Evolutionary conservation across 2,113 vertebrate species (phyloP), one percentile per base, ranked within the genome.

Genomic region (Chaetodon trifascialis): DNA sequence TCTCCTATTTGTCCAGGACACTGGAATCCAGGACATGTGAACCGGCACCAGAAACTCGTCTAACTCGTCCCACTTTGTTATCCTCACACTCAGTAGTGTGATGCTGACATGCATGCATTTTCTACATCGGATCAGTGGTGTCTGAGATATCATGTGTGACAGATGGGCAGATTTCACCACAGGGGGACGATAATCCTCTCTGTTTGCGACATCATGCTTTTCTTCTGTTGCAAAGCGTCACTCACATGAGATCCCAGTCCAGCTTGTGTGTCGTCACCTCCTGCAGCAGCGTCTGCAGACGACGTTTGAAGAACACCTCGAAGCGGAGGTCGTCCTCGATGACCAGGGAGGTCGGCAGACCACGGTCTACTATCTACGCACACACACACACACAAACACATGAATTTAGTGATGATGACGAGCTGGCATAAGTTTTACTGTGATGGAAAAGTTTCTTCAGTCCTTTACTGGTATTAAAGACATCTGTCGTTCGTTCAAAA

Each of bases 191-290:
- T 84, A 83, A 92, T 88, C 83, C 86, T 77, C 68, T 85, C 68
- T 76, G 81, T 88, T 88, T 85, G 73, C 81, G 23, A 73, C 78
- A 54, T 44, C 4, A 9, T 34, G 52, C 47, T 82, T 70, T 73
- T 0, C 52, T 46, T 59, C 51, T 40, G 42, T 36, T 68, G 23
- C 64, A 38, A 64, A 62, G 65, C 71, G n/a, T 71, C 19, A 88
- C 97, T 96, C 80, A 97, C 97, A 97, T 98, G 55, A 98, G 96
- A 88, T 98, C 97, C 97, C 97, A 98, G 83, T 97, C 90, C 82
- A 98, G 86, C 10, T 86, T 84, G 5, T 95, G 94, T 0, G 77
- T 92, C 23, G 96, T 94, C 83, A 97, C 92, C 51, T 99, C 97
- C 23, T 67, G 81, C 95, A 98, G 95, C 71, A 99, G 95, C 47